Evolutionary conservation across 2,797 vertebrate genomes (phyloP).

Genomic region (Danio jaintianensis): DNA sequence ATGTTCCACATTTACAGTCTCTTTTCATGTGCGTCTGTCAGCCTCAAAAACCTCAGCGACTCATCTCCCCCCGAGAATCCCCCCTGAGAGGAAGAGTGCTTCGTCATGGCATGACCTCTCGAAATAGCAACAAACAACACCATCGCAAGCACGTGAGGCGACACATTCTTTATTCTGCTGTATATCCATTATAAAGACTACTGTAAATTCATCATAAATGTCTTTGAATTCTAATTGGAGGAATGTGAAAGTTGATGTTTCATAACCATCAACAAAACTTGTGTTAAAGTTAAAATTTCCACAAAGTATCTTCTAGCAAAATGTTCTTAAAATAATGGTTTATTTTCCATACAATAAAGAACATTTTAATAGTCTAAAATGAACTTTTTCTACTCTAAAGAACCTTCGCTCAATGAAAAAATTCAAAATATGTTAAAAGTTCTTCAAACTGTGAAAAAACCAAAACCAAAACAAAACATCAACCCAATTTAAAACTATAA

Average conservation of each 20-base stretch:
- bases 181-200: not conserved
- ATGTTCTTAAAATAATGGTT: no score
- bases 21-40: conserved; percentile 15
- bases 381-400: no score
- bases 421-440: no score
- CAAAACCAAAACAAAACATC: no score
- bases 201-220: not conserved
- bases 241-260: not conserved
- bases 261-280: no score
- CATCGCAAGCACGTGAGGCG: conserved; percentile 17
- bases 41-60: conserved; percentile 30
- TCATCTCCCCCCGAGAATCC: conserved; percentile 45
- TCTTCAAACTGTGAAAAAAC: no score
- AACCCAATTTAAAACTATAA: no score
- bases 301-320: no score
- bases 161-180: not conserved
- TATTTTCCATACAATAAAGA: no score
- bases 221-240: conserved; percentile 32
- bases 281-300: no score
- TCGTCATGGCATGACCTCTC: conserved; percentile 32
- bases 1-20: conserved; percentile 6
- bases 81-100: conserved; percentile 55
- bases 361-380: no score
- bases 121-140: conserved; percentile 43
- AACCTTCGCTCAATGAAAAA: no score